A percentile compares a stretch with the other conserved stretches of the same genome.
Evolutionary conservation across 2,888 invertebrate genomes (phyloP).

Genomic region (Drosophila melanosoma): DNA sequence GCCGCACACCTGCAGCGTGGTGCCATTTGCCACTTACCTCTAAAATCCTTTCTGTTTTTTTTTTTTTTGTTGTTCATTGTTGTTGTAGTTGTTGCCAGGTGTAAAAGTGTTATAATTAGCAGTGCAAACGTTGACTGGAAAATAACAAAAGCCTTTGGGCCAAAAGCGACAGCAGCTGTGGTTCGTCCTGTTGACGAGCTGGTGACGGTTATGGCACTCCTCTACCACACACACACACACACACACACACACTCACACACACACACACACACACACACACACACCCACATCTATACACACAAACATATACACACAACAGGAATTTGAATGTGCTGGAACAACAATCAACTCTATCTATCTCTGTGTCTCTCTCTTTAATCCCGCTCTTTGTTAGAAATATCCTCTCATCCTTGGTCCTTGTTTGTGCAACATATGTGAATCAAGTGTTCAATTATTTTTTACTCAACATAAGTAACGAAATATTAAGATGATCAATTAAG

Average conservation of each 20-base stretch:
- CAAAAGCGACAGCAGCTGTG: slow-evolving; percentile 25
- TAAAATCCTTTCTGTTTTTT: slow-evolving; percentile 39
- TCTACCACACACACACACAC: slow-evolving; percentile 24
- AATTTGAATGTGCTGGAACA: slow-evolving; percentile 43
- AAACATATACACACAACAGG: slow-evolving; percentile 18
- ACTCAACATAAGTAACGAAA: background rate
- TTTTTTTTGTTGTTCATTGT: slow-evolving; percentile 26
- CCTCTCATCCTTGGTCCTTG: slow-evolving; percentile 13
- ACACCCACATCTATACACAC: slow-evolving; percentile 6
- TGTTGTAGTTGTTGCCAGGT: slow-evolving; percentile 18
- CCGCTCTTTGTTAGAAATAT: background rate
- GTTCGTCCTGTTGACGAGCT: slow-evolving; percentile 29
- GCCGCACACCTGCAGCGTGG: background rate
- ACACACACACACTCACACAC: slow-evolving; percentile 17
- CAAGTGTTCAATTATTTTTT: slow-evolving; percentile 17
- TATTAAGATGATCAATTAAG: background rate
- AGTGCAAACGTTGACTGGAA: slow-evolving; percentile 42
- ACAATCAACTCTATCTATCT: slow-evolving; percentile 21
- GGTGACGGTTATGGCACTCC: slow-evolving; percentile 37
- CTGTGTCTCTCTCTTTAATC: background rate
- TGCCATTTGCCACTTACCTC: slow-evolving; percentile 10
- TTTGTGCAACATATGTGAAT: slow-evolving; percentile 18
- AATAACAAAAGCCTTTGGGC: slow-evolving; percentile 29
- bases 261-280: slow-evolving; percentile 22
- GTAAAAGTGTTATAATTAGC: slow-evolving; percentile 62